A percentile compares a stretch with the other conserved stretches of the same genome.
Conservation (phyloP, 1,140 invertebrate genomes). For the Trichonephila clavipes region DNA sequence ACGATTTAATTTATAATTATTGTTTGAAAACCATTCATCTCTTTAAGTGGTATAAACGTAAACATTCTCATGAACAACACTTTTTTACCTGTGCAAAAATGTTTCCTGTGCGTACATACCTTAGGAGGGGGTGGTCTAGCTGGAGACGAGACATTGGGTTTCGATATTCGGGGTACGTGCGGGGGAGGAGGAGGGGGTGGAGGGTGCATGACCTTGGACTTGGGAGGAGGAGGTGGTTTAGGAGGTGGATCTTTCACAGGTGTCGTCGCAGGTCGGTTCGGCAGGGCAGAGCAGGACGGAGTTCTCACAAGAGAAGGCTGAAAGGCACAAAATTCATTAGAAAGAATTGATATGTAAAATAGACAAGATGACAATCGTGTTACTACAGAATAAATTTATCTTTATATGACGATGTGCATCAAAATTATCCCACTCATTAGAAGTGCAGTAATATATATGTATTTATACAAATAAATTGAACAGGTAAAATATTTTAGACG, state of each 20-base stretch:
- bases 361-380: no score
- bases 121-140: conserved; percentile 72
- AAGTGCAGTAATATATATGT: no score
- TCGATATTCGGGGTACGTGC: not conserved
- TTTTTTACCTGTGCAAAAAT: no score
- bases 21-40: no score
- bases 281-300: conserved; percentile 62
- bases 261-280: not conserved
- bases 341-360: no score
- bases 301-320: conserved; percentile 57
- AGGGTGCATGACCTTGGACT: conserved; percentile 55
- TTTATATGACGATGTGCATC: no score
- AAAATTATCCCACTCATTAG: no score
- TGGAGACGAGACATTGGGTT: conserved; percentile 6
- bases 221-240: conserved; percentile 71
- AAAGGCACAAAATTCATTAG: not conserved
- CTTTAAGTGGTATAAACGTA: not conserved
- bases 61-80: no score
- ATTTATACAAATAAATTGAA: no score
- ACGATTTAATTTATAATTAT: no score
- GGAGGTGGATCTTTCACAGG: conserved; percentile 20
- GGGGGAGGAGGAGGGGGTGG: conserved; percentile 52
- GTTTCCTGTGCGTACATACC: not conserved
- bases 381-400: no score
- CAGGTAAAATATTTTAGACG: no score